These are phyloP conservation scores for Babyrousa celebensis DNA, from an alignment of 2,797 vertebrate species.

Conservation along the genomic window DNA sequence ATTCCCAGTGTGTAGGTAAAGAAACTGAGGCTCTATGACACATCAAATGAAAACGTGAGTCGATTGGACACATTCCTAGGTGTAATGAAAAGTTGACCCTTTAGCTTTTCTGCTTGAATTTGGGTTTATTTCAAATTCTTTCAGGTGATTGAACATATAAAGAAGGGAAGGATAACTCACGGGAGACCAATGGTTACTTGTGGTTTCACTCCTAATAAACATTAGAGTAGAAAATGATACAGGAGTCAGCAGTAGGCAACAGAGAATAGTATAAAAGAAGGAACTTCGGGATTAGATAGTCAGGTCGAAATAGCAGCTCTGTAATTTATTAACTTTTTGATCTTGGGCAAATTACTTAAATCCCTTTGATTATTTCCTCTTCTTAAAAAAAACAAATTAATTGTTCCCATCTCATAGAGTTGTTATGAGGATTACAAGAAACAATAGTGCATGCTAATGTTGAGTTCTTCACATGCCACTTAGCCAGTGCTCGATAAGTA, in stretches of 20 bases:
- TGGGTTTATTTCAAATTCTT: neutral
- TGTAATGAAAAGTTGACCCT: neutral
- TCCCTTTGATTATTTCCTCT: neutral
- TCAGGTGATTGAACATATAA: neutral
- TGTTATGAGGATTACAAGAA: neutral
- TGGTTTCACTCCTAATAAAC: neutral
- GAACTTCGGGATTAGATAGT: neutral
- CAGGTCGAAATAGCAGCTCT: neutral
- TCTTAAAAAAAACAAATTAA: conserved; percentile 31
- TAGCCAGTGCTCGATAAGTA: neutral
- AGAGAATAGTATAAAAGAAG: neutral
- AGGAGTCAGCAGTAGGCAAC: neutral
- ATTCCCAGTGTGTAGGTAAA: neutral
- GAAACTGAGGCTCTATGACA: neutral
- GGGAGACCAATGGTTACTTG: neutral
- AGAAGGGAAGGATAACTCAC: neutral
- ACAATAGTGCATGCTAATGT: neutral
- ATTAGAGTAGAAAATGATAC: conserved; percentile 39
- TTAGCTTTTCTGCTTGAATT: conserved; percentile 19
- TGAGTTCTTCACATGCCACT: neutral
- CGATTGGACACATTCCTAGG: neutral
- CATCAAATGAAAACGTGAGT: conserved; percentile 1
- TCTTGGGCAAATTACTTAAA: neutral
- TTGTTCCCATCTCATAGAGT: neutral
- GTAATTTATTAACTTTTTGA: neutral